Base-by-base conservation (phyloP, 2,113 vertebrate species). In the Motacilla alba region DNA sequence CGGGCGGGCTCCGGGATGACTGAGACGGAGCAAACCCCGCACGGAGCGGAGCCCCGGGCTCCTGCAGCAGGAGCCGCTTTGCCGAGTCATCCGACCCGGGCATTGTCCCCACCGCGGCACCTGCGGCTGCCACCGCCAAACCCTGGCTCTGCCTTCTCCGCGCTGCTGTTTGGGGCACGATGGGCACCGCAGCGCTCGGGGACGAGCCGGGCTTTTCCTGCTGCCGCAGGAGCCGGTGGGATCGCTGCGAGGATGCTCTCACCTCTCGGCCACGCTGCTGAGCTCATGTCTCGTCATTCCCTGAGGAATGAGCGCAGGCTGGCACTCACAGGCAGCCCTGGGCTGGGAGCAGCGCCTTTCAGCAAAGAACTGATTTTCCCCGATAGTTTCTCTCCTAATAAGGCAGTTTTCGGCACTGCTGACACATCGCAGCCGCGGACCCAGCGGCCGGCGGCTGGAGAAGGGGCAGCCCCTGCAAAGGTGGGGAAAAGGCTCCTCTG, bases 341-440 rank as follows among this genome's bases (percentile, higher is more conserved):
- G 9, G 53, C 89, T 74, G 37, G 43, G 72, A 30, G 66, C 95
- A 68, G 43, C 64, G 90, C 72, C 93, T 90, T 85, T 60, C 19
- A 83, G 83, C 67, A 97, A 95, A 93, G 92, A 85, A 59, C 74
- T 24, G 91, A 96, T 97, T 95, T 95, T 96, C 95, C 43, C 41
- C 30, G 95, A 13, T 94, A 86, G 82, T 85, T 90, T 94, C 95
- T 93, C 90, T 90, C 96, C 97, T 96, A 97, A 96, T 96, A 96
- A 96, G 97, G 97, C 12, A 93, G 90, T 94, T 94, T 97, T 95
- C 14, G 27, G 92, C 93, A 39, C 91, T 8, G 88, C 78, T 95
- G 96, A 92, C 94, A 95, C 94, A 92, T 86, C 85, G 8, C 85
- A 20, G 93, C 93, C 92, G 80, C 53, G 46, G 84, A 50, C 89